Base-by-base conservation (phyloP, 1,140 invertebrate species). In the Bombus soroeensis region DNA sequence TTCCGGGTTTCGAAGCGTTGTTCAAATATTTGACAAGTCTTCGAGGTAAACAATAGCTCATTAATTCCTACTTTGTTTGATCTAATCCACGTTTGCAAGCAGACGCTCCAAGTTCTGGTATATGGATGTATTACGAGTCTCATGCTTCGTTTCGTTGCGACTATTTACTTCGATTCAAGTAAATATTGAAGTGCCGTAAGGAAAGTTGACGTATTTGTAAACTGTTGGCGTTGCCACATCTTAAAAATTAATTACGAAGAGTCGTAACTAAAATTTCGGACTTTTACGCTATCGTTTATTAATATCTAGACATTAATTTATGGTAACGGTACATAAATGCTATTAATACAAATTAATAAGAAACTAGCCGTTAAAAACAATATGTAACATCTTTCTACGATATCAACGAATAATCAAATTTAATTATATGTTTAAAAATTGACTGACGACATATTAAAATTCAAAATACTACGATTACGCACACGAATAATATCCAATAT, bases 151-250 rank as follows among this genome's bases (percentile, higher is more conserved):
- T 88, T 88, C 37, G 37, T 39, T 88, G 73, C n/a, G 41, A 43
- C 62, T 86, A 75, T 77, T 88, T 76, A 66, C 82, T 78, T 81
- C 70, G 66, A 72, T 72, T 77, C 76, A 28, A 34, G 81, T 75
- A 91, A 92, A 92, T 91, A 92, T 90, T 87, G 76, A 89, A 86
- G 83, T 72, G 37, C 57, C 76, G 18, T 41, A 75, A 18, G 28
- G 57, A 57, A 62, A 81, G 2, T 64, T 6, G 18, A 41, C 34
- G 12, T 47, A 32, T 25, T 47, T 59, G 72, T 62, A 43, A 32
- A 82, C 6, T 9, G 12, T 66, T 18, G 13, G 25, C 18, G 1
- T 34, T 34, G 3, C n/a, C 25, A 53, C 39, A n/a, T 47, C 9
- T 4, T 32, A 47, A 39, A 4, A 73, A 73, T 72, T 62, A 32